Evolutionary conservation across 1,140 invertebrate species (phyloP), one percentile per base, ranked within the genome.

Genomic region (Drosophila busckii): DNA sequence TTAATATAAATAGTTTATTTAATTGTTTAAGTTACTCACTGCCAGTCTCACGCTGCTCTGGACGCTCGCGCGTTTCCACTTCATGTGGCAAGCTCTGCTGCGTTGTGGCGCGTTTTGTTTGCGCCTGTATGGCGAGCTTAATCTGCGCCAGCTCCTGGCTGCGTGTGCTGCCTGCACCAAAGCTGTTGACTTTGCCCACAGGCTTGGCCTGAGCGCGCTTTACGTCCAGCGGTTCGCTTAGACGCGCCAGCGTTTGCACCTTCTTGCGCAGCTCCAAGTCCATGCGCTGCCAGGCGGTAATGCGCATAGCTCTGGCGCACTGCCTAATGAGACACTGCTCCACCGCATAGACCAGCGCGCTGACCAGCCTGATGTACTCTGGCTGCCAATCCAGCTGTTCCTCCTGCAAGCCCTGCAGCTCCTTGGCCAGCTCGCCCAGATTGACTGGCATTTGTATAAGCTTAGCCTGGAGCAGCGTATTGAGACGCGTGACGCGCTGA

Each of bases 321-420:
- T 92, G 91, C 8, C 90, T 75, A 4, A 92, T 89, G 8, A 93
- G 80, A 64, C 91, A 91, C 52, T 92, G 91, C 67, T 93, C 92
- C 3, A 92, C 89, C 13, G 89, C 88, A 3, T 83, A 86, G 17
- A 89, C 84, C 3, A 89, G 60, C 6, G 88, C 88, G 10, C 87
- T 82, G 4, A 88, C 87, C 16, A 88, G 17, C 0, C 83, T 56
- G 9, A 87, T 85, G 35, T 88, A 87, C 9, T 88, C 87, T 0
- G 85, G 66, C 34, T 88, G 76, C 75, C 87, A 87, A 50, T 88
- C 85, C 1, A 88, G 66, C 12, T 88, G 87, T 49, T 88, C 87
- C 44, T 87, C 85, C 40, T 87, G 78, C 32, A 84, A 28, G 0
- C 82, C 83, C 26, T 85, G 73, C 60, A 85, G 53, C 26, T 86